Evolutionary conservation across 2,113 vertebrate species (phyloP).

Genomic region (Osmerus eperlanus): DNA sequence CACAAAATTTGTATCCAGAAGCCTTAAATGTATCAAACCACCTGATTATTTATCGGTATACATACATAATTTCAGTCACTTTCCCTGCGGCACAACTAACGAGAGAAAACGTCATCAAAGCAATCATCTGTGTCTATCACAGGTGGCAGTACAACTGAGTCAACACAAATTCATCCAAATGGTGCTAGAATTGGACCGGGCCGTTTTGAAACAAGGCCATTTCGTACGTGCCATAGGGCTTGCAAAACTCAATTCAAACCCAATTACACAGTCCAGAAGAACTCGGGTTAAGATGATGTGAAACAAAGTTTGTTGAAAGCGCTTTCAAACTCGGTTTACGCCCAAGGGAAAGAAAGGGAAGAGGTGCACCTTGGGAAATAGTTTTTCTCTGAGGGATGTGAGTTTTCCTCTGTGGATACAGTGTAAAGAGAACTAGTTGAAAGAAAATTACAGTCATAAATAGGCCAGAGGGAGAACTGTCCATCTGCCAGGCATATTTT

Average conservation of each 20-base stretch:
- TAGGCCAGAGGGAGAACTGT: constrained; percentile 3
- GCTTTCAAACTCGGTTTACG: background rate
- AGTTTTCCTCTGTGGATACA: background rate
- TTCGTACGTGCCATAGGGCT: background rate
- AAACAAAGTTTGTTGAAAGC: constrained; percentile 4
- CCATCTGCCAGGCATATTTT: background rate
- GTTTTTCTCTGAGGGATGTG: background rate
- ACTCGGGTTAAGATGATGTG: constrained; percentile 21
- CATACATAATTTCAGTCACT: background rate
- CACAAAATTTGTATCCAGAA: too few species aligned
- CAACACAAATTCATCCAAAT: constrained; percentile 16
- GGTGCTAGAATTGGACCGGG: background rate
- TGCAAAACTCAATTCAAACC: background rate
- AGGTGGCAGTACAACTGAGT: constrained; percentile 1
- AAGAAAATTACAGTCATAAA: background rate
- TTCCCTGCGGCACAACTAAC: background rate
- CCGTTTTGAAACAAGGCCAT: background rate
- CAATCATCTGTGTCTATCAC: background rate
- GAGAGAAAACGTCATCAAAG: background rate
- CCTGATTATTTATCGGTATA: too few species aligned
- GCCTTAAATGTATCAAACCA: too few species aligned
- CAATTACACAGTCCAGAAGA: constrained; percentile 19
- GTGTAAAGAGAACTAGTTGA: background rate
- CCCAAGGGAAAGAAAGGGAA: constrained; percentile 1
- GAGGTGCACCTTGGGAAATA: background rate